Conservation (phyloP, 2,797 vertebrate species). For the Danio jaintianensis region DNA sequence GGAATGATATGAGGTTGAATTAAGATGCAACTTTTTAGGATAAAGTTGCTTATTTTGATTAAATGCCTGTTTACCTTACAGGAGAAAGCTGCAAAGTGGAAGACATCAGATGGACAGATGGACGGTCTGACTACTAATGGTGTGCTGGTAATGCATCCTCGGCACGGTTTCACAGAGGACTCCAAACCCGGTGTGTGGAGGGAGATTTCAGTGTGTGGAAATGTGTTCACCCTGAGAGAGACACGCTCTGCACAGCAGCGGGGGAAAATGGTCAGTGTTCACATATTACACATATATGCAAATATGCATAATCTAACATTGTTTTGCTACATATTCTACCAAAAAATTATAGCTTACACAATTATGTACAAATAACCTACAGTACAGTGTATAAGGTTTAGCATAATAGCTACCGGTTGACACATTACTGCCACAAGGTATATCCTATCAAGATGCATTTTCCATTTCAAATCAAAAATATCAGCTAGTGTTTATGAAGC, state of each 20-base stretch:
- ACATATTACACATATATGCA: not conserved
- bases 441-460: not conserved
- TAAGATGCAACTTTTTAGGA: no score
- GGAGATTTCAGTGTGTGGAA: constrained; percentile 97
- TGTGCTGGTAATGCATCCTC: constrained; percentile 97
- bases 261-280: constrained; percentile 91
- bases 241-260: constrained; percentile 97
- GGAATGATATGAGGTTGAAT: not conserved
- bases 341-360: no score
- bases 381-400: not conserved
- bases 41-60: no score
- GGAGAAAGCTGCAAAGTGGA: constrained; percentile 99
- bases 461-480: not conserved
- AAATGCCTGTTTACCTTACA: constrained; percentile 62
- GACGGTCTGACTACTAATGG: constrained; percentile 97
- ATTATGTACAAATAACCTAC: no score
- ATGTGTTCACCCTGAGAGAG: constrained; percentile 95
- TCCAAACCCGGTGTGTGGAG: constrained; percentile 98
- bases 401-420: not conserved
- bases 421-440: not conserved
- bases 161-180: constrained; percentile 94
- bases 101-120: constrained; percentile 94
- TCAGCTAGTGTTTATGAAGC: constrained; percentile 1
- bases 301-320: constrained; percentile 25
- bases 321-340: not conserved